A percentile compares a stretch with the other conserved stretches of the same genome.
Conservation (phyloP, 2,888 invertebrate genomes). For the Erynnis tages region DNA sequence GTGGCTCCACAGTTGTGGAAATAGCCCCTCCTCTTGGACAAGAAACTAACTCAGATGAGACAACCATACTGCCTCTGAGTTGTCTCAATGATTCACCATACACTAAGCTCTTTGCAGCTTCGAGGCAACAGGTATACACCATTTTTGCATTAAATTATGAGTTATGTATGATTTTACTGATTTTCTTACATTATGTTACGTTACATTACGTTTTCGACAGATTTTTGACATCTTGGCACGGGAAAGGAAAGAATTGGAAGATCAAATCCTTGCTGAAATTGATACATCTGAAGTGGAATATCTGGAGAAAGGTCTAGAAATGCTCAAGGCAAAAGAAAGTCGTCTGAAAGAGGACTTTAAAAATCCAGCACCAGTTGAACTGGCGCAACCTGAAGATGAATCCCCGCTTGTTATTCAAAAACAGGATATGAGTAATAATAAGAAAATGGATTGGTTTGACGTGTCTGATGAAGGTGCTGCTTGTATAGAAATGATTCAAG, state of each 20-base stretch:
- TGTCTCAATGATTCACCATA: constrained; percentile 80
- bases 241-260: constrained; percentile 86
- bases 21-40: constrained; percentile 79
- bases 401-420: constrained; percentile 57
- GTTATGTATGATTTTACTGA: no score
- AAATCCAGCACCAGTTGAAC: constrained; percentile 40
- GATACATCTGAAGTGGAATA: constrained; percentile 92
- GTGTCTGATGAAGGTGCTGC: constrained; percentile 63
- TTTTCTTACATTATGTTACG: neutral
- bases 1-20: constrained; percentile 85
- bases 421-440: constrained; percentile 46
- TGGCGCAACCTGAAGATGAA: constrained; percentile 38
- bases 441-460: constrained; percentile 70
- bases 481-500: constrained; percentile 50
- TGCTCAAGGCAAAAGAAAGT: constrained; percentile 81
- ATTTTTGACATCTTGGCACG: constrained; percentile 86
- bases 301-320: constrained; percentile 90
- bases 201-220: constrained; percentile 49
- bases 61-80: constrained; percentile 56
- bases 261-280: constrained; percentile 84
- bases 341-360: constrained; percentile 43
- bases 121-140: constrained; percentile 85
- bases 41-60: constrained; percentile 63
- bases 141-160: no score
- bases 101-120: constrained; percentile 90